Conservation (phyloP, 2,797 vertebrate genomes). For the Mormyrops attenuatus region DNA sequence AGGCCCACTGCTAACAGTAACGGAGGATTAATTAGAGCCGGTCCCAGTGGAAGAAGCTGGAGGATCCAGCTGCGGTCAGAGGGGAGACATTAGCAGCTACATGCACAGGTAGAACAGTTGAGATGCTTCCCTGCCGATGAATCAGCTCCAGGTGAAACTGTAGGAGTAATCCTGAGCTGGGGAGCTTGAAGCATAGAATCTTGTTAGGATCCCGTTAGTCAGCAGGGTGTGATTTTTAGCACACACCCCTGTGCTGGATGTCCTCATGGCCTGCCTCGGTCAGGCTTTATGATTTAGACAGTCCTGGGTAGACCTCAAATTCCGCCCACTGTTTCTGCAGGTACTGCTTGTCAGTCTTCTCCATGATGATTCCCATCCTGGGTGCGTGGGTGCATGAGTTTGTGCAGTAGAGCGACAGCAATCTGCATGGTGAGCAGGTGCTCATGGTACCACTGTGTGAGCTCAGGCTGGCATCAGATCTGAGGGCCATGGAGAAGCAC, state of each 20-base stretch:
- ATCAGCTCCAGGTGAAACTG: slow-evolving; percentile 59
- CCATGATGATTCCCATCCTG: not conserved
- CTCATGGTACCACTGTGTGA: slow-evolving; percentile 57
- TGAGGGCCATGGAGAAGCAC: slow-evolving; percentile 55
- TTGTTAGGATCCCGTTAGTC: slow-evolving; percentile 12
- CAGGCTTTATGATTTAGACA: not conserved
- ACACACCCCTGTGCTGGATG: not conserved
- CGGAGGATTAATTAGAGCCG: slow-evolving; percentile 92
- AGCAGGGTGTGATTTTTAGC: not conserved
- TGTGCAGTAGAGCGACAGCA: not conserved
- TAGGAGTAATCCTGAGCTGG: slow-evolving; percentile 54
- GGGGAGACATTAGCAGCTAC: slow-evolving; percentile 66
- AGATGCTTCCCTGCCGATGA: slow-evolving; percentile 59
- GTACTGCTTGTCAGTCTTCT: not conserved
- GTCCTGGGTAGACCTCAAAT: not conserved
- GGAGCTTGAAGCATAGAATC: slow-evolving; percentile 50
- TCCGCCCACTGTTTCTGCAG: not conserved
- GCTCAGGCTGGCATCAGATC: slow-evolving; percentile 40
- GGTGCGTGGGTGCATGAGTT: not conserved
- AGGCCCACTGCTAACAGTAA: slow-evolving; percentile 85
- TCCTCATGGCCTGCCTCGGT: not conserved
- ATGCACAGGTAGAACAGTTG: slow-evolving; percentile 62
- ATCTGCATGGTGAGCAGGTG: slow-evolving; percentile 34
- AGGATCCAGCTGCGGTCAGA: slow-evolving; percentile 66
- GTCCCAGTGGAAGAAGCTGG: slow-evolving; percentile 70